Base-by-base conservation (phyloP, 2,113 vertebrate species). In the Salvelinus fontinalis region DNA sequence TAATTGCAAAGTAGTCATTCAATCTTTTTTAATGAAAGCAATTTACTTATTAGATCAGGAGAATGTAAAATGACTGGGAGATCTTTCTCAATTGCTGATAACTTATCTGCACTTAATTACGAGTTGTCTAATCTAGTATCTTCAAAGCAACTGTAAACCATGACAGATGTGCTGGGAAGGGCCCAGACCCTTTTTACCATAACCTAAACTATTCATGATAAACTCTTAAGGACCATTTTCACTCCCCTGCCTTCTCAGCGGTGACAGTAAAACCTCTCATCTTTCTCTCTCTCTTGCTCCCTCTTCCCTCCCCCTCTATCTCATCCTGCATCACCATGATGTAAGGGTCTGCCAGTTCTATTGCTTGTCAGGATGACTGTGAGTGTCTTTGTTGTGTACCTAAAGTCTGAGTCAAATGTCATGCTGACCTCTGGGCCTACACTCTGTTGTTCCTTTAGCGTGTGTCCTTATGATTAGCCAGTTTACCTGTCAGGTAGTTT, bases 401-500 rank as follows among this genome's bases (percentile, higher is more conserved):
- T 72, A 75, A 0, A n/a, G 69, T 79, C 76, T 70, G 75, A 83
- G 81, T 85, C 81, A 73, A 79, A 70, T 80, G 73, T 82, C 86
- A 84, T 76, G 70, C 80, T 85, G 84, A 87, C 83, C 85, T 83
- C 74, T 67, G 66, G 78, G 69, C 79, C 73, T 74, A 79, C 72
- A 75, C 81, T 85, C 62, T 79, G 78, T 82, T 85, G 78, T 79
- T 85, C 67, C 76, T 80, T 83, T 82, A 78, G 80, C 79, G 66
- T 44, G 39, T 44, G 11, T 44, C 73, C 59, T 2, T 74, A 65
- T 79, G 77, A 72, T 85, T 78, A 73, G 83, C 86, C 83, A 78
- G 72, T 79, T 12, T 73, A 84, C 84, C 86, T 86, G 86, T 87
- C 87, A 90, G 88, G 75, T 64, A 83, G 84, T 88, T 86, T 87